A percentile compares a stretch with the other conserved stretches of the same genome.
These are phyloP conservation scores for Ceyx melanurus DNA, from an alignment of 2,113 vertebrate genomes.

Conservation along the genomic window DNA sequence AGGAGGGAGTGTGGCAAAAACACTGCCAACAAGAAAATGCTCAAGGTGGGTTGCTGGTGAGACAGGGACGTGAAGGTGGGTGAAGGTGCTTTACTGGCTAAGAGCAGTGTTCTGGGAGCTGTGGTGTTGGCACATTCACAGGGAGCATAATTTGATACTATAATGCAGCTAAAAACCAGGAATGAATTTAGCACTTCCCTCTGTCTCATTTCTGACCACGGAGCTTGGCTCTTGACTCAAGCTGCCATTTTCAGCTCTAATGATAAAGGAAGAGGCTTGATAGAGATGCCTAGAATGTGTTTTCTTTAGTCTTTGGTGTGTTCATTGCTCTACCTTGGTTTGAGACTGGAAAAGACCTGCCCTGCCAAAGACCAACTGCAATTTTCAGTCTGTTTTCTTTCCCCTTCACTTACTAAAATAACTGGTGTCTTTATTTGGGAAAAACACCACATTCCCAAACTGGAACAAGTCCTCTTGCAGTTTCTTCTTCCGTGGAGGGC, in stretches of 20 bases:
- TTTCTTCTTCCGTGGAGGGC: background rate
- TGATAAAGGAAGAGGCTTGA: background rate
- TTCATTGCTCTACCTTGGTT: background rate
- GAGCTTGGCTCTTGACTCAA: background rate
- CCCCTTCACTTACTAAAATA: background rate
- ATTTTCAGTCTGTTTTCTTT: background rate
- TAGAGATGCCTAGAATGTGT: background rate
- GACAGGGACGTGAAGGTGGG: background rate
- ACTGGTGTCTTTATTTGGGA: background rate
- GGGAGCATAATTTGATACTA: background rate
- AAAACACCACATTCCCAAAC: background rate
- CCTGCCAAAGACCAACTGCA: background rate
- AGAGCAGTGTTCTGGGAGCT: background rate
- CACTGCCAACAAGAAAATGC: slow-evolving; percentile 96
- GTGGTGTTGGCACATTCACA: background rate
- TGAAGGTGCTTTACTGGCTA: background rate
- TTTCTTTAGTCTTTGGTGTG: background rate
- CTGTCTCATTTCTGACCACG: background rate
- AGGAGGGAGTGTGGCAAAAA: slow-evolving; percentile 97
- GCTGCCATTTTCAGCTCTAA: background rate
- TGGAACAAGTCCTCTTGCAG: background rate
- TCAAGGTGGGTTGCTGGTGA: slow-evolving; percentile 81
- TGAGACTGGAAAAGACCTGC: background rate
- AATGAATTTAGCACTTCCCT: background rate
- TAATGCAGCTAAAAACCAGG: background rate